These are phyloP conservation scores for Lophius americanus DNA, from an alignment of 2,797 vertebrate species.

Conservation along the genomic window DNA sequence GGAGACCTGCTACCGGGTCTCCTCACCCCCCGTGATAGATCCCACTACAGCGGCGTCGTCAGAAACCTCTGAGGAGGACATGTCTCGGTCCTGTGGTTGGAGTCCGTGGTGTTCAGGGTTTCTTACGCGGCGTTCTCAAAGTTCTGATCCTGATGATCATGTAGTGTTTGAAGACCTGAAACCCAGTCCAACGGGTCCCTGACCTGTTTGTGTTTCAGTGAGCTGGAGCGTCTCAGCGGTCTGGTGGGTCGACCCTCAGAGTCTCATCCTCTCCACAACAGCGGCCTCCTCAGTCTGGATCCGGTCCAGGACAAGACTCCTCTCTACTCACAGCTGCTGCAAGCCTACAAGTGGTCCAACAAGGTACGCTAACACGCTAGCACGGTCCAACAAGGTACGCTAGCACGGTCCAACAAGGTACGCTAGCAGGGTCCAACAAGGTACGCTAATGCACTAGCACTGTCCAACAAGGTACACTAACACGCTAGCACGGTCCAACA, in stretches of 20 bases:
- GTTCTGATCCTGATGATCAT: no score
- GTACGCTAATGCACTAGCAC: conserved; percentile 1
- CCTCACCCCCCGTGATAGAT: no score
- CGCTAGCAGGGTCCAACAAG: conserved; percentile 61
- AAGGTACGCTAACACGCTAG: conserved; percentile 82
- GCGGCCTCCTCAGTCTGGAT: conserved; percentile 92
- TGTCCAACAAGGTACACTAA: conserved; percentile 60
- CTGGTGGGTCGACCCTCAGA: conserved; percentile 96
- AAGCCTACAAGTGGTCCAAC: conserved; percentile 99
- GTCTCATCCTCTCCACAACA: conserved; percentile 96
- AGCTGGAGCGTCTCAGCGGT: conserved; percentile 93
- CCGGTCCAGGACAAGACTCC: conserved; percentile 98
- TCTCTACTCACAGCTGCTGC: conserved; percentile 94
- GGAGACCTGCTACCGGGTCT: no score
- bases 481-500: conserved; percentile 63
- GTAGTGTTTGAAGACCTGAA: no score
- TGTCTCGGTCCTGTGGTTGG: no score
- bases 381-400: conserved; percentile 95
- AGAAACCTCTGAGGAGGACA: no score
- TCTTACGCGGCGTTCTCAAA: no score
- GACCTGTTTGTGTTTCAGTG: conserved; percentile 68
- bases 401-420: conserved; percentile 61
- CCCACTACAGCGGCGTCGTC: no score
- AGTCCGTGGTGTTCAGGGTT: no score
- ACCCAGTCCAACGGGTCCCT: neutral